Evolutionary conservation across 2,888 invertebrate species (phyloP).

Genomic region (Cerceris ruficornis): DNA sequence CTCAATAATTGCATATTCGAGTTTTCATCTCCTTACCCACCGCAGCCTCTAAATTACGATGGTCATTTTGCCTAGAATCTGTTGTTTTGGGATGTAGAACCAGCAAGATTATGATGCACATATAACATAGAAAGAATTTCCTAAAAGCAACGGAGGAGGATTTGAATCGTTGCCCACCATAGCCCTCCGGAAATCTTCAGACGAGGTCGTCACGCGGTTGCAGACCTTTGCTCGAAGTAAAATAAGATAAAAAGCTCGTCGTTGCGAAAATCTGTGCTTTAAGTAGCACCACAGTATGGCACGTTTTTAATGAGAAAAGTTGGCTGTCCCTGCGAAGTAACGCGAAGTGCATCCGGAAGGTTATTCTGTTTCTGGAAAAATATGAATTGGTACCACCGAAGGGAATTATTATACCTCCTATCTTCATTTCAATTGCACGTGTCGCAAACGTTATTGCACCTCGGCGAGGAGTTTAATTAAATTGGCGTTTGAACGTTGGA

Average conservation of each 20-base stretch:
- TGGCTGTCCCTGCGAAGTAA: not conserved
- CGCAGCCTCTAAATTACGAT: no score
- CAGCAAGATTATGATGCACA: no score
- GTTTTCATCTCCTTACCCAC: no score
- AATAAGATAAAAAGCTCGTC: not conserved
- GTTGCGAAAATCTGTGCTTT: constrained; percentile 1
- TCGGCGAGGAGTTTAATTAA: constrained; percentile 17
- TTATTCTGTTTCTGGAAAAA: not conserved
- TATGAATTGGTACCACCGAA: not conserved
- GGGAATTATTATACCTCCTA: constrained; percentile 10
- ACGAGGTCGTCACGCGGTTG: not conserved
- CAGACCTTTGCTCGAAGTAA: not conserved
- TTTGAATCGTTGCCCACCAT: no score
- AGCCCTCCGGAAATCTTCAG: not conserved
- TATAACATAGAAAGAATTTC: no score
- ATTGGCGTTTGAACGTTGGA: not conserved
- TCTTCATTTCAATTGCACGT: constrained; percentile 9
- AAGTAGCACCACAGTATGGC: not conserved
- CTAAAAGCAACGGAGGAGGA: no score
- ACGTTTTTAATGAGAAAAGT: constrained; percentile 30
- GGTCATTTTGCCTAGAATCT: no score
- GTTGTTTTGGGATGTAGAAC: no score
- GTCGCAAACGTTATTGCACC: not conserved
- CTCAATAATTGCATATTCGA: no score
- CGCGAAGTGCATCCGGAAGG: not conserved